Percentiles rank a stretch among this genome's conserved stretches.
These are phyloP conservation scores for Molossus alvarezi DNA, from an alignment of 2,797 vertebrate species.

Conservation along the genomic window DNA sequence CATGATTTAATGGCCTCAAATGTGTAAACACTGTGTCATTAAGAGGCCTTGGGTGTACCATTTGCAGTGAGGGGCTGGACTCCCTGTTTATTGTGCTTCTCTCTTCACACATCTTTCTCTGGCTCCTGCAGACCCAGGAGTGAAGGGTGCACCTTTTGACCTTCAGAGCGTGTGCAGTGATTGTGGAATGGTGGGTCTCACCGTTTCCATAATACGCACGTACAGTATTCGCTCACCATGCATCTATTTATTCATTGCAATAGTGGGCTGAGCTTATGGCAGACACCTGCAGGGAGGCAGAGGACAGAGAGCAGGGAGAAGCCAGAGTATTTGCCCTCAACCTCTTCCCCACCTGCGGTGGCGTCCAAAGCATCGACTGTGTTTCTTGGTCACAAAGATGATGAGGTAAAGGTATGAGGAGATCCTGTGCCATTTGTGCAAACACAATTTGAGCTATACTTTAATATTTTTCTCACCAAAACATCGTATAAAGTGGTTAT, in stretches of 20 bases:
- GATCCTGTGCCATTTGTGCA: not conserved
- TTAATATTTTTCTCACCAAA: not conserved
- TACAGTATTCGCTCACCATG: not conserved
- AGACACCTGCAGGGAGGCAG: not conserved
- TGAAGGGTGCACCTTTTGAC: not conserved
- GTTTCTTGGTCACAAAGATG: not conserved
- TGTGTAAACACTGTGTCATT: not conserved
- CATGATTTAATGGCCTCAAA: not conserved
- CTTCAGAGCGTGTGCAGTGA: not conserved
- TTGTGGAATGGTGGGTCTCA: not conserved
- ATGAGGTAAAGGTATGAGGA: not conserved
- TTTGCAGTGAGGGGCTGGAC: not conserved
- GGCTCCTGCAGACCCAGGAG: slow-evolving; percentile 34
- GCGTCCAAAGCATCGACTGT: not conserved
- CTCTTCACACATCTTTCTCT: slow-evolving; percentile 22
- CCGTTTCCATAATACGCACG: not conserved
- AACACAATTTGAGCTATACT: not conserved
- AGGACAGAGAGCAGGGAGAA: not conserved
- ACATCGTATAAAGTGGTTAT: not conserved
- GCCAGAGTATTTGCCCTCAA: not conserved
- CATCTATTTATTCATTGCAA: not conserved
- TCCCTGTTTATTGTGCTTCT: not conserved
- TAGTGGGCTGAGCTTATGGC: not conserved
- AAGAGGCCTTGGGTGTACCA: not conserved
- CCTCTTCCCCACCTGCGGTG: not conserved